Percentiles rank a stretch among this genome's conserved stretches.
Evolutionary conservation across 2,113 vertebrate genomes (phyloP).

Genomic region (Pan paniscus): DNA sequence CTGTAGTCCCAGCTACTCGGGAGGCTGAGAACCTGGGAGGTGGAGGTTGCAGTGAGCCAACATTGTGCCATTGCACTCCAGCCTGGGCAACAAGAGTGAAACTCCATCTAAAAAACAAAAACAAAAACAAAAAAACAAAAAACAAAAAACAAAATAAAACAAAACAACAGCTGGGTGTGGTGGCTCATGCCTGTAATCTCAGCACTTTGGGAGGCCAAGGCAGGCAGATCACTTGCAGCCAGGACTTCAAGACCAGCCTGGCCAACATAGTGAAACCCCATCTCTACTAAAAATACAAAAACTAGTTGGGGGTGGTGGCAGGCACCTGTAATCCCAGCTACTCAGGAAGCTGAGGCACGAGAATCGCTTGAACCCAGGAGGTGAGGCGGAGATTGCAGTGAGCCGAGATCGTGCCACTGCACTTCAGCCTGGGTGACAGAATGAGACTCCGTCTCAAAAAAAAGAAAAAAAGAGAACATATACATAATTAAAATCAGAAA

Average conservation of each 20-base stretch:
- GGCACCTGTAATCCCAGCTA: background rate
- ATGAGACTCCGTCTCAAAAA: background rate
- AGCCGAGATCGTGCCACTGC: background rate
- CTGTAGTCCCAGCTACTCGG: too few relatives aligned
- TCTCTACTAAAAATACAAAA: background rate
- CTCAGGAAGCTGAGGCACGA: background rate
- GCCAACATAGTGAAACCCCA: background rate
- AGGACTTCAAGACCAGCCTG: background rate
- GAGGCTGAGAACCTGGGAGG: too few relatives aligned
- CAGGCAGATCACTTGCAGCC: background rate
- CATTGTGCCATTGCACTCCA: too few relatives aligned
- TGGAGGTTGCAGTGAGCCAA: too few relatives aligned
- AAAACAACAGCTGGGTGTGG: too few relatives aligned
- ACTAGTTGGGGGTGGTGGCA: background rate
- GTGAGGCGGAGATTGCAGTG: background rate
- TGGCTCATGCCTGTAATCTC: background rate
- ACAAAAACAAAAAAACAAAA: too few relatives aligned
- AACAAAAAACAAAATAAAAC: too few relatives aligned
- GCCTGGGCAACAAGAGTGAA: too few relatives aligned
- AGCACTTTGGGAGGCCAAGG: background rate
- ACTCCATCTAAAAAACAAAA: too few relatives aligned
- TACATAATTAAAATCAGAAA: background rate
- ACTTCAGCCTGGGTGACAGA: background rate
- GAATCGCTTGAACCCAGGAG: background rate
- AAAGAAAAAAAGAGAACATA: background rate